Conservation (phyloP, 2,888 invertebrate genomes). For the Spisula subtruncata region DNA sequence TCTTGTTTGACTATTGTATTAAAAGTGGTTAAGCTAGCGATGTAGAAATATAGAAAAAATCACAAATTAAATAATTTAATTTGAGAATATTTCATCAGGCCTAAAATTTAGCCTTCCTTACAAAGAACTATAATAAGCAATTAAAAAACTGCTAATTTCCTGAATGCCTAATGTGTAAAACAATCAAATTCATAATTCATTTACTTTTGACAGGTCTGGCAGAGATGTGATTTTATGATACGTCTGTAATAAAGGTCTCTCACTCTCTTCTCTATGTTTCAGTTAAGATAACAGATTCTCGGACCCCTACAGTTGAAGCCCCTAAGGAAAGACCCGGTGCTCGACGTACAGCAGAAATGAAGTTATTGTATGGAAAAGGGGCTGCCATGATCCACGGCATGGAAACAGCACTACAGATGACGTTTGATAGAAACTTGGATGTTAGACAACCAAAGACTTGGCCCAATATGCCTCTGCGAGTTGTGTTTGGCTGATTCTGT, state of each 20-base stretch:
- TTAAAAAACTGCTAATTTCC: no score
- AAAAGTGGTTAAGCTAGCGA: no score
- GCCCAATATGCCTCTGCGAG: conserved; percentile 92
- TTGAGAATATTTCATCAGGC: no score
- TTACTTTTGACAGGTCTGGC: no score
- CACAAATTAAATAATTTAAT: no score
- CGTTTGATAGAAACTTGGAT: conserved; percentile 91
- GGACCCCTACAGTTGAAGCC: conserved; percentile 75
- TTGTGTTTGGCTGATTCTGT: conserved; percentile 75
- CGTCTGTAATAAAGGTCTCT: background rate
- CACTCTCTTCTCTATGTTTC: background rate
- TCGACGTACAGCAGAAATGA: conserved; percentile 84
- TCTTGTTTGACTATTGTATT: no score
- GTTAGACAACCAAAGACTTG: conserved; percentile 91
- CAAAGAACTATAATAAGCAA: no score
- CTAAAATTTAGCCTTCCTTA: no score
- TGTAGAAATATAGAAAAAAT: no score
- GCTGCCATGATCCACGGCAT: conserved; percentile 92
- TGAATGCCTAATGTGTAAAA: no score
- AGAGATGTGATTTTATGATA: no score
- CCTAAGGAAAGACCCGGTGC: conserved; percentile 86
- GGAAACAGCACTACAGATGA: conserved; percentile 92
- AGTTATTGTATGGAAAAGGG: conserved; percentile 90
- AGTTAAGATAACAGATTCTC: conserved; percentile 33
- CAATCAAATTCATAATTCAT: no score